Evolutionary conservation across 2,888 invertebrate species (phyloP), one percentile per base, ranked within the genome.

Genomic region (Dorcus hopei): DNA sequence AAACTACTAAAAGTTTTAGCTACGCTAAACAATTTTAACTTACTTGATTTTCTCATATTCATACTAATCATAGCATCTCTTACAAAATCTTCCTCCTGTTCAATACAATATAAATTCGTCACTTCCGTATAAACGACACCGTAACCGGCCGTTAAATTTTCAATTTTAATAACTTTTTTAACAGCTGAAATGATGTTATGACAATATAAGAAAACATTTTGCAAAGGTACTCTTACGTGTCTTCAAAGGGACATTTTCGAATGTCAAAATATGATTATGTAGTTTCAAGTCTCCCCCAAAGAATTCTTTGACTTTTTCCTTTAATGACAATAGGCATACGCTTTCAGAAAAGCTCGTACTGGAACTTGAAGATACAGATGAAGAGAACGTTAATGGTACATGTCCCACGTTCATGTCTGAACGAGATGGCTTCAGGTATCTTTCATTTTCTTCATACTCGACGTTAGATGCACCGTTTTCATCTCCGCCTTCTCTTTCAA

Each of bases 81-180:
- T 14, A 65, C 26, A 19, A 42, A 33, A 40, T 60, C 54, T 33
- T 23, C 49, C 38, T 59, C n/a, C 26, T 52, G 23, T 39, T 65
- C 51, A 45, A 59, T 50, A 3, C 70, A 69, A 38, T 64, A 59
- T 62, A 72, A 78, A 57, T 76, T 77, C n/a, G 69, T 70, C 4
- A 71, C 56, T 41, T 65, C 65, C 2, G 75, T 59, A 3, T 16
- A 54, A 47, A 73, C 71, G 4, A 48, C 52, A 2, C 69, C 70
- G 2, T 42, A 8, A 38, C 78, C 68, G 2, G 78, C 75, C 1
- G 79, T 79, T 14, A 76, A 61, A 63, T 80, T 80, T 64, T 75
- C 72, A 19, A 80, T 69, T 53, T 71, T 70, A 43, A 80, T 71
- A 0, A 72, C 75, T 48, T 74, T 66, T 57, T 69, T 75, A 9